These are phyloP conservation scores for Agelastica alni DNA, from an alignment of 2,888 invertebrate genomes.

Conservation along the genomic window DNA sequence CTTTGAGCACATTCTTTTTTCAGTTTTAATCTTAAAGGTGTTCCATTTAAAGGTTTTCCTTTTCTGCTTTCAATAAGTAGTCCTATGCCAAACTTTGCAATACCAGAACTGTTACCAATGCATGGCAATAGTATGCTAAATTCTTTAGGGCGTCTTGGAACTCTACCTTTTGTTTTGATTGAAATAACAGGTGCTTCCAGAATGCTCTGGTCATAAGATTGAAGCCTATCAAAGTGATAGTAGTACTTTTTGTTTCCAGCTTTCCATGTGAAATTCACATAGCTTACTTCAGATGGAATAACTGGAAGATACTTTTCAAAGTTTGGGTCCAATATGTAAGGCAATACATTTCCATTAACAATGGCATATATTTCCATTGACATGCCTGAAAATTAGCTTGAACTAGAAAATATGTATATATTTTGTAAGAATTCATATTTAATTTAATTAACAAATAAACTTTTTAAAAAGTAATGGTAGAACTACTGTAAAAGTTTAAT, in stretches of 20 bases:
- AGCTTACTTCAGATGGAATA: slow-evolving; percentile 89
- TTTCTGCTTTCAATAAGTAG: slow-evolving; percentile 80
- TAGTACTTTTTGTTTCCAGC: slow-evolving; percentile 79
- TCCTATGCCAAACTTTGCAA: slow-evolving; percentile 86
- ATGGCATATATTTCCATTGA: slow-evolving; percentile 90
- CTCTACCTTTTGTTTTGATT: slow-evolving; percentile 81
- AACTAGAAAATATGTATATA: too few relatives aligned
- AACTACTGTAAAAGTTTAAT: slow-evolving; percentile 72
- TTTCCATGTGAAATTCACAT: slow-evolving; percentile 91
- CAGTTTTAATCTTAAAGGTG: slow-evolving; percentile 82
- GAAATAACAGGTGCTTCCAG: slow-evolving; percentile 86
- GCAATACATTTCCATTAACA: slow-evolving; percentile 81
- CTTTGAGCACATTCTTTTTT: slow-evolving; percentile 93
- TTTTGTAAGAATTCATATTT: too few relatives aligned
- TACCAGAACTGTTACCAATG: slow-evolving; percentile 84
- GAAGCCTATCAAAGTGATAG: slow-evolving; percentile 85
- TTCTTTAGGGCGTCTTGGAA: slow-evolving; percentile 86
- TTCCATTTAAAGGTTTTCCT: slow-evolving; percentile 81
- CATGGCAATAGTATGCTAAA: slow-evolving; percentile 89
- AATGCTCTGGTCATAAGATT: slow-evolving; percentile 82
- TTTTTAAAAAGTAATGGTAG: slow-evolving; percentile 24
- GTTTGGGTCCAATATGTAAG: slow-evolving; percentile 86
- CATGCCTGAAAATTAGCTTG: slow-evolving; percentile 63
- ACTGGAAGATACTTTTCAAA: slow-evolving; percentile 87
- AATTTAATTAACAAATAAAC: too few relatives aligned